Evolutionary conservation across 2,888 invertebrate genomes (phyloP).

Genomic region (Hydrotaea diabolus): DNA sequence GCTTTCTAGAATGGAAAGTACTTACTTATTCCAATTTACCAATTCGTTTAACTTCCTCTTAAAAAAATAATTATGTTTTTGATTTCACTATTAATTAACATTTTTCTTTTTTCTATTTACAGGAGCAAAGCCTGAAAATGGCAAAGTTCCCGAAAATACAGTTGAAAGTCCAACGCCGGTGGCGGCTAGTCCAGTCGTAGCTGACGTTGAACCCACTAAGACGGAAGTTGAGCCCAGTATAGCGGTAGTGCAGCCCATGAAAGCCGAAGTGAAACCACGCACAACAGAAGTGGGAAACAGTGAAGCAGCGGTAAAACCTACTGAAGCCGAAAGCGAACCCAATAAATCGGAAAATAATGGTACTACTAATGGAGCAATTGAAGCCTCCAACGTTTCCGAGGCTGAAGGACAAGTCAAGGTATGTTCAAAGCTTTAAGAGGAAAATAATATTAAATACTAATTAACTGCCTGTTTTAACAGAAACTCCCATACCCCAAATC

Average conservation of each 20-base stretch:
- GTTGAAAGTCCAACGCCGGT: conserved; percentile 9
- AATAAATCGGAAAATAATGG: conserved; percentile 7
- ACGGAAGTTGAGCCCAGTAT: background rate
- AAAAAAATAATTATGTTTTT: too few relatives aligned
- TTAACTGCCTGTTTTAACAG: conserved; percentile 67
- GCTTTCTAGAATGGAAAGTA: too few relatives aligned
- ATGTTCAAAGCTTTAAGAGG: conserved; percentile 25
- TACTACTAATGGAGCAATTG: background rate
- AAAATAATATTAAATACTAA: background rate
- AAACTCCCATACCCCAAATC: conserved; percentile 85
- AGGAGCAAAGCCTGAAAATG: conserved; percentile 70
- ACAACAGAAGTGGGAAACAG: background rate
- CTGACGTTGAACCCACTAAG: background rate
- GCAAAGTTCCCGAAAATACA: background rate
- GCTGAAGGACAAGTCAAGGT: conserved; percentile 78
- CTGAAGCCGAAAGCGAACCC: conserved; percentile 13
- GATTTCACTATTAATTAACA: background rate
- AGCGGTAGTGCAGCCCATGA: background rate
- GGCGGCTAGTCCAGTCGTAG: background rate
- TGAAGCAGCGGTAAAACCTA: background rate
- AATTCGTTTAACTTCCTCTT: too few relatives aligned
- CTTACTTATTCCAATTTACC: too few relatives aligned
- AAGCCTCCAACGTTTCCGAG: conserved; percentile 70
- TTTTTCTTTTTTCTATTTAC: conserved; percentile 12
- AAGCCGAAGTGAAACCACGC: background rate